Conservation (phyloP, 2,797 vertebrate species). For the Babyrousa celebensis region DNA sequence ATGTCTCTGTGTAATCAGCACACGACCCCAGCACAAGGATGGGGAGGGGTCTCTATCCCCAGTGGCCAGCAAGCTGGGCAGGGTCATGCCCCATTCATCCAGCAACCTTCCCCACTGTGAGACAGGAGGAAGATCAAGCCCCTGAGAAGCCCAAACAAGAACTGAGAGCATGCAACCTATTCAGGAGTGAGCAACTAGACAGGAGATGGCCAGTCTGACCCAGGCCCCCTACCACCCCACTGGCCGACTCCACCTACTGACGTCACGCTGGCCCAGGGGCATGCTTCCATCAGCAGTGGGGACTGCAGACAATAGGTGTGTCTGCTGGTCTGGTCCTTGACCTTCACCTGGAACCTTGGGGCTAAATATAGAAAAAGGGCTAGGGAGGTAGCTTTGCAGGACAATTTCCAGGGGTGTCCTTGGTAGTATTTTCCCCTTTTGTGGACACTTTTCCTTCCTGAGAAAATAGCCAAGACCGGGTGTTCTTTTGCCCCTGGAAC, state of each 20-base stretch:
- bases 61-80: rapidly evolving
- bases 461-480: not conserved
- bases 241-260: rapidly evolving
- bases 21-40: rapidly evolving
- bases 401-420: not conserved
- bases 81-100: not conserved
- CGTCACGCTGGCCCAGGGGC: rapidly evolving
- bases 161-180: not conserved
- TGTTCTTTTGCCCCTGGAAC: not conserved
- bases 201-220: rapidly evolving
- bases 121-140: not conserved
- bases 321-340: not conserved
- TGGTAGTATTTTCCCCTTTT: not conserved
- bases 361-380: not conserved
- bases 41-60: rapidly evolving
- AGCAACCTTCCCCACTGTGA: not conserved
- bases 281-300: not conserved
- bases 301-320: not conserved
- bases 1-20: not conserved
- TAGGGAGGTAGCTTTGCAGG: not conserved
- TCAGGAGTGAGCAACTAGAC: not conserved
- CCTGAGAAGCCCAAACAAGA: not conserved
- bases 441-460: not conserved
- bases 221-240: rapidly evolving
- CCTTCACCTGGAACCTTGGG: not conserved